Percentiles rank a stretch among this genome's conserved stretches.
Evolutionary conservation across 1,140 invertebrate species (phyloP).

Genomic region (Drosophila nigrodunni): DNA sequence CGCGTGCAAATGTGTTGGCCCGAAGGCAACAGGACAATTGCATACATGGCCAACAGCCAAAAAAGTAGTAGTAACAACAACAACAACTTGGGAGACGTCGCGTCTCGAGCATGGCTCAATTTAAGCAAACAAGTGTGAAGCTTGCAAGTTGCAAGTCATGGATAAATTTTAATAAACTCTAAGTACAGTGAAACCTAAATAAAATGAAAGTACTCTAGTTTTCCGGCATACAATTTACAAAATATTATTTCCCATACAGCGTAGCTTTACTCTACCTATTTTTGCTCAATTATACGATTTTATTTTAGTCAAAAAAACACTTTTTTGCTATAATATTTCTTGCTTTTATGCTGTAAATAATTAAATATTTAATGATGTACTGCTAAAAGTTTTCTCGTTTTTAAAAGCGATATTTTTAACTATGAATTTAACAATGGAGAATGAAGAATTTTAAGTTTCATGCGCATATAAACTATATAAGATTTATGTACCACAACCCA

Average conservation of each 20-base stretch:
- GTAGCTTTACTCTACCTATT: too few species aligned
- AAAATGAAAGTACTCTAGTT: too few species aligned
- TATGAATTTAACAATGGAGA: slow-evolving; percentile 12
- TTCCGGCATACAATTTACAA: too few species aligned
- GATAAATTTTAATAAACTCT: neutral
- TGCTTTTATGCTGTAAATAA: too few species aligned
- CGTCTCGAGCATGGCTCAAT: neutral
- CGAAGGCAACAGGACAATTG: slow-evolving; percentile 45
- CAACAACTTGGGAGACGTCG: slow-evolving; percentile 2
- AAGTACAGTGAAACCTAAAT: neutral
- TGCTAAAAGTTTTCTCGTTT: neutral
- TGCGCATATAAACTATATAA: slow-evolving; percentile 13
- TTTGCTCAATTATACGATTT: too few species aligned
- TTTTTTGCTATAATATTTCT: too few species aligned
- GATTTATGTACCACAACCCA: neutral
- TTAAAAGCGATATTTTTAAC: neutral
- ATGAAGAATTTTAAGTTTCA: slow-evolving; percentile 13
- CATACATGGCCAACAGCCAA: slow-evolving; percentile 36
- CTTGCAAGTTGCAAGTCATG: slow-evolving; percentile 1
- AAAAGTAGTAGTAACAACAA: slow-evolving; percentile 3
- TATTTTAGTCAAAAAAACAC: too few species aligned
- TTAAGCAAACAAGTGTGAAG: slow-evolving; percentile 4
- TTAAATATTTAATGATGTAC: neutral
- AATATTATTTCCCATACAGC: too few species aligned
- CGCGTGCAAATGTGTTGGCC: slow-evolving; percentile 55